phyloP scores from a whole-genome alignment of 2,797 vertebrate genomes.

The Huso huso region DNA sequence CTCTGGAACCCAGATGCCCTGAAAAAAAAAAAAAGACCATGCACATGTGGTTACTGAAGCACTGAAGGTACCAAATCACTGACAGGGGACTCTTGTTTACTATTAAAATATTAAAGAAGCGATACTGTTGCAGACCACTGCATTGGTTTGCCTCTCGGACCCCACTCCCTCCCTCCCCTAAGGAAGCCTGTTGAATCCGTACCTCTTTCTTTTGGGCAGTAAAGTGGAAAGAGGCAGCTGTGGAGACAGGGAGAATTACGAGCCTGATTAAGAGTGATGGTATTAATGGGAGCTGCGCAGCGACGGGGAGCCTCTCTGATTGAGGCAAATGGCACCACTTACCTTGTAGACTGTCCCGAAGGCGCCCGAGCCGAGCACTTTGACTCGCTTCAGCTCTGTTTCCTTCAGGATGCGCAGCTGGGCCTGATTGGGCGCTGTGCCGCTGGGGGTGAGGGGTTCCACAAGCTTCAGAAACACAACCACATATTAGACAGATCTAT shows the following conservation, averaged over 20 bases:
- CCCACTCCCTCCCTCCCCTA: not conserved
- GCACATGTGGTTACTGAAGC: not conserved
- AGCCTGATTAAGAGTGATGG: too few species aligned
- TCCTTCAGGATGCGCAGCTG: constrained; percentile 94
- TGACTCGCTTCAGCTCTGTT: constrained; percentile 88
- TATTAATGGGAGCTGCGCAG: too few species aligned
- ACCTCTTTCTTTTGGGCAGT: too few species aligned
- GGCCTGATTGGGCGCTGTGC: constrained; percentile 88
- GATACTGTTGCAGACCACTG: not conserved
- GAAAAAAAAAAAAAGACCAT: constrained; percentile 10
- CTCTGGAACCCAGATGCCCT: constrained; percentile 97
- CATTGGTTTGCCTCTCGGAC: not conserved
- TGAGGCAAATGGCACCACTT: constrained; percentile 12
- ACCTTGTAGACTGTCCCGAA: constrained; percentile 96
- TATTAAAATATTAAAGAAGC: too few species aligned
- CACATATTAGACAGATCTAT: too few species aligned
- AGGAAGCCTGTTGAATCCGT: not conserved
- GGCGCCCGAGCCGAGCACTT: constrained; percentile 87
- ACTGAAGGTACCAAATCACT: too few species aligned
- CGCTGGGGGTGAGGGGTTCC: constrained; percentile 89
- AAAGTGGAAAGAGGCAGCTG: too few species aligned
- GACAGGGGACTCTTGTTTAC: too few species aligned
- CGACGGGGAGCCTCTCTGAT: not conserved
- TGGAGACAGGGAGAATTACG: too few species aligned
- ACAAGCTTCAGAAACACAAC: constrained; percentile 64